Base-by-base conservation (phyloP, 1,140 invertebrate genomes). In the Chlorops oryzae region DNA sequence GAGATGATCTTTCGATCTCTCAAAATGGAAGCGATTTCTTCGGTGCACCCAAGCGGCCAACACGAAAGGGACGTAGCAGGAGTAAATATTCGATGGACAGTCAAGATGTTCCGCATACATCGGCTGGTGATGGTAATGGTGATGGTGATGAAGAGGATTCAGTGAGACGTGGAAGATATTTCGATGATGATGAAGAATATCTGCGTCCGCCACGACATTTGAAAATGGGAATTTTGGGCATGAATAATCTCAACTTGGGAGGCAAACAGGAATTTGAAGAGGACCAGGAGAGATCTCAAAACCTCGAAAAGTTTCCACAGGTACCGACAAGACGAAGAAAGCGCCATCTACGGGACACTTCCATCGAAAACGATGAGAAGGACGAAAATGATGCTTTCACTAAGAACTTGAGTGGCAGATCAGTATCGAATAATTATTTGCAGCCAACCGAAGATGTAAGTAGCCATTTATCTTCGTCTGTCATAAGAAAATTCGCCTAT, bases 311-410 rank as follows among this genome's bases (percentile, higher is more conserved):
- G n/a, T n/a, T n/a, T n/a, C 62, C 62, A 38, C 62, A 54, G 41
- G 61, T 73, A 12, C 55, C 61, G 18, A 60, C 68, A 28, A 70
- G 71, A 37, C 68, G 72, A 23, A 72, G 70, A 64, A 68, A 62
- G 50, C 65, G 65, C 55, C 58, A 62, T 55, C 56, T 59, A 28
- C 50, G 75, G 60, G 58, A 75, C 56, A 55, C 52, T 61, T 58
- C 74, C 50, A 55, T 64, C 49, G 41, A 71, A 60, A n/a, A n/a
- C n/a, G n/a, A n/a, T n/a, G n/a, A n/a, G n/a, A n/a, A n/a, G n/a
- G n/a, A n/a, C 1, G 74, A 77, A 49, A 74, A 70, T 50, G 74
- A 76, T 51, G 76, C 74, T 10, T 74, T 75, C 46, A 59, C 72
- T 18, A 74, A 70, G 43, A 72, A 73, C 49, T 70, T 73, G 55